A percentile compares a stretch with the other conserved stretches of the same genome.
These are phyloP conservation scores for Tanaodytes sp. DNA, from an alignment of 2,888 invertebrate species.

Conservation along the genomic window DNA sequence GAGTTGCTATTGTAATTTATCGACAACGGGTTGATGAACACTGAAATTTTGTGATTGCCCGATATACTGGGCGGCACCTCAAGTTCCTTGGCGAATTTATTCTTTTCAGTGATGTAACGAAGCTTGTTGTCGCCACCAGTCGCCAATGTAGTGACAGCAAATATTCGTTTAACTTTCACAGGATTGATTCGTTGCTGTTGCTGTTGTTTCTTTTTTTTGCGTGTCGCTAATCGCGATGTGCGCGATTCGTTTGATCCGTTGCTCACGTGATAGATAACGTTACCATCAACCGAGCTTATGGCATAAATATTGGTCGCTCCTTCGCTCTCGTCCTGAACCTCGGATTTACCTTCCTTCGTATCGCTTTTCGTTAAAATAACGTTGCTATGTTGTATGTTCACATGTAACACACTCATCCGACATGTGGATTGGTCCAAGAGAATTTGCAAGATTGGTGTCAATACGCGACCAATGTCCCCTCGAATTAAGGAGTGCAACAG, in stretches of 20 bases:
- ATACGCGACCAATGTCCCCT: constrained; percentile 84
- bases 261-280: constrained; percentile 80
- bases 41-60: constrained; percentile 76
- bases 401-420: constrained; percentile 85
- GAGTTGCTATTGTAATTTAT: constrained; percentile 68
- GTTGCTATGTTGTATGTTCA: constrained; percentile 77
- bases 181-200: constrained; percentile 67
- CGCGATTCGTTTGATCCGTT: constrained; percentile 70
- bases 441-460: constrained; percentile 84
- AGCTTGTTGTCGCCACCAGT: constrained; percentile 71
- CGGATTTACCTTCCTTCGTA: constrained; percentile 64
- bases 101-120: constrained; percentile 73
- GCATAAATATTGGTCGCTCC: constrained; percentile 81
- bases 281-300: constrained; percentile 86
- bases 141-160: constrained; percentile 76
- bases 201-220: constrained; percentile 63
- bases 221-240: constrained; percentile 55
- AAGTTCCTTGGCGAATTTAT: constrained; percentile 72
- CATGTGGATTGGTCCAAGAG: constrained; percentile 86
- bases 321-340: constrained; percentile 67
- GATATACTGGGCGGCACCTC: constrained; percentile 75
- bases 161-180: constrained; percentile 74
- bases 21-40: constrained; percentile 80
- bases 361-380: constrained; percentile 67
- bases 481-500: constrained; percentile 81